Evolutionary conservation across 1,140 invertebrate species (phyloP).

Genomic region (Geopemphigus sp.): DNA sequence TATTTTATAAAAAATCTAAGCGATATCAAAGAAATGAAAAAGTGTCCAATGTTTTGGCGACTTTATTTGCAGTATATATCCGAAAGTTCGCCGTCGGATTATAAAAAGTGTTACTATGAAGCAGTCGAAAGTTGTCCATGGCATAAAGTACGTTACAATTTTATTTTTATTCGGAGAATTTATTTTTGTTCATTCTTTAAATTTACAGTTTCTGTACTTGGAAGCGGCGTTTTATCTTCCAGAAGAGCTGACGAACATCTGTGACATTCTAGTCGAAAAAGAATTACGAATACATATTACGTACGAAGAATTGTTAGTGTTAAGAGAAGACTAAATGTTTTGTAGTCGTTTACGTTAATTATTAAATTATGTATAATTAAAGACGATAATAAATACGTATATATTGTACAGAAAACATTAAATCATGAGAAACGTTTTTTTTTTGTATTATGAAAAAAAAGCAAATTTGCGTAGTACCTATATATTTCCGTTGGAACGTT

Average conservation of each 20-base stretch:
- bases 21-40: constrained; percentile 38
- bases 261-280: constrained; percentile 70
- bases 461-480: too few relatives aligned
- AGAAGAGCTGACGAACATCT: constrained; percentile 61
- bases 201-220: constrained; percentile 59
- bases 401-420: too few relatives aligned
- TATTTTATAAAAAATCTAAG: constrained; percentile 43
- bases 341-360: too few relatives aligned
- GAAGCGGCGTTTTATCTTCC: constrained; percentile 59
- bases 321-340: constrained; percentile 57
- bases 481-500: too few relatives aligned
- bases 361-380: too few relatives aligned
- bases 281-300: constrained; percentile 68
- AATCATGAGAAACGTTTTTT: too few relatives aligned
- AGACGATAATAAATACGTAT: too few relatives aligned
- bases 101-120: constrained; percentile 58
- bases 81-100: constrained; percentile 54
- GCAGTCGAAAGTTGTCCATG: constrained; percentile 68
- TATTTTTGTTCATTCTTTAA: background rate
- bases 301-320: constrained; percentile 67
- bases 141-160: constrained; percentile 60
- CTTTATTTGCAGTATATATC: constrained; percentile 61
- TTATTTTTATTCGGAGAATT: background rate
- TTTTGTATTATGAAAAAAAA: too few relatives aligned
- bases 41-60: constrained; percentile 62